Percentiles rank a stretch among this genome's conserved stretches.
These are phyloP conservation scores for Trachythela sp. DNA, from an alignment of 64 coral and sea anemone species.

Conservation along the genomic window DNA sequence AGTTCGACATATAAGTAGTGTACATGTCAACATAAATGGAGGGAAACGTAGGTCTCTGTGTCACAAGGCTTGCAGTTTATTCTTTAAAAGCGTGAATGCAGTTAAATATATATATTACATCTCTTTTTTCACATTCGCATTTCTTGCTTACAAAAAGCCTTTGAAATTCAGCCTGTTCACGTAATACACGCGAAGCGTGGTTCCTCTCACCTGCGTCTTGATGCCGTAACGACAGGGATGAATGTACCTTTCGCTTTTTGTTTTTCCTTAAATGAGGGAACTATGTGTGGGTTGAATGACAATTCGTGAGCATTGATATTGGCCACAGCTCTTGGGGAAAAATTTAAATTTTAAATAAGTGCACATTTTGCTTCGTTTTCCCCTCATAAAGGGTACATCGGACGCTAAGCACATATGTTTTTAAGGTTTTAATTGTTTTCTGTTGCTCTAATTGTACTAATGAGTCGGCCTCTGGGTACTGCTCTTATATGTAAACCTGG, in stretches of 20 bases:
- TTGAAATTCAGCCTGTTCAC: not conserved
- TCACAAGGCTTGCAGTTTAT: too few relatives aligned
- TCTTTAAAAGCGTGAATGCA: not conserved
- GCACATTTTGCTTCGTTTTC: not conserved
- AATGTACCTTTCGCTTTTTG: not conserved
- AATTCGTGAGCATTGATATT: not conserved
- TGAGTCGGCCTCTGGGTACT: not conserved
- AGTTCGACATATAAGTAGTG: too few relatives aligned
- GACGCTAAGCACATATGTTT: too few relatives aligned
- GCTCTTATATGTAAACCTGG: not conserved
- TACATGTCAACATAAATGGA: too few relatives aligned
- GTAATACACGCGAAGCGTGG: not conserved
- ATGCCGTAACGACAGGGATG: not conserved
- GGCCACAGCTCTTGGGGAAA: not conserved
- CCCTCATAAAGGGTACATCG: too few relatives aligned
- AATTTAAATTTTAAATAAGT: constrained; percentile 12
- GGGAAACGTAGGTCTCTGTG: too few relatives aligned
- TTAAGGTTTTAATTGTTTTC: too few relatives aligned
- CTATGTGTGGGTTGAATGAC: not conserved
- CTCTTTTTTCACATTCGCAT: not conserved
- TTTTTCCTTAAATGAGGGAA: not conserved
- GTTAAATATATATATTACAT: not conserved
- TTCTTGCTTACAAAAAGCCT: not conserved
- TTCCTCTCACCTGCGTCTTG: not conserved
- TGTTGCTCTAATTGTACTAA: too few relatives aligned